Evolutionary conservation across 2,888 invertebrate genomes (phyloP), one percentile per base, ranked within the genome.

Genomic region (Pristionchus fissidentatus): DNA sequence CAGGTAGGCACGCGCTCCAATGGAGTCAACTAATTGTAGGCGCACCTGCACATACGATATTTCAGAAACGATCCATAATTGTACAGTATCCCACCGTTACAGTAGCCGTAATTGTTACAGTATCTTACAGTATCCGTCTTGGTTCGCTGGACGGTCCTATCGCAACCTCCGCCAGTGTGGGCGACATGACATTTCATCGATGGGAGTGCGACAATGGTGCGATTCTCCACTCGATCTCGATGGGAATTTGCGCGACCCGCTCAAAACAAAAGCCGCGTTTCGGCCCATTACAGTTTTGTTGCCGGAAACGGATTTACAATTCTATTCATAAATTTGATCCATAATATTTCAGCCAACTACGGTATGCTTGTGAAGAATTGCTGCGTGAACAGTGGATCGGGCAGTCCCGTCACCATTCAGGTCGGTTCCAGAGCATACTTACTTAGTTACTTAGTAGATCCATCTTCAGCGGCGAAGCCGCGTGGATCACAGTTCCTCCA

Each of bases 301-400:
- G n/a, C n/a, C n/a, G n/a, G n/a, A n/a, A n/a, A n/a, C n/a, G n/a
- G n/a, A n/a, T n/a, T n/a, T n/a, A n/a, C n/a, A n/a, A n/a, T n/a
- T n/a, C n/a, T n/a, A n/a, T n/a, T n/a, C n/a, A n/a, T n/a, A n/a
- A n/a, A n/a, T 55, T 55, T 55, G 55, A 55, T 22, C 7, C 8
- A 75, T 75, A 75, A n/a, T 26, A 57, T 66, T 82, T 29, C 73
- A 83, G 83, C 83, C n/a, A 83, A 83, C 83, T 83, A 83, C 38
- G 83, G 83, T 10, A 83, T 83, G 83, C 55, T 83, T 19, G 83
- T 83, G 70, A 83, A 83, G 73, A 83, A 83, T 13, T 83, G 83
- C 73, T 73, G 55, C 7, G 83, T 83, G 35, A 83, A 83, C 55
- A 73, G 73, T 38, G 83, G 83, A 19, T 29, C 52, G 22, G 46